Evolutionary conservation across 1,140 invertebrate species (phyloP).

Genomic region (Dreissena polymorpha): DNA sequence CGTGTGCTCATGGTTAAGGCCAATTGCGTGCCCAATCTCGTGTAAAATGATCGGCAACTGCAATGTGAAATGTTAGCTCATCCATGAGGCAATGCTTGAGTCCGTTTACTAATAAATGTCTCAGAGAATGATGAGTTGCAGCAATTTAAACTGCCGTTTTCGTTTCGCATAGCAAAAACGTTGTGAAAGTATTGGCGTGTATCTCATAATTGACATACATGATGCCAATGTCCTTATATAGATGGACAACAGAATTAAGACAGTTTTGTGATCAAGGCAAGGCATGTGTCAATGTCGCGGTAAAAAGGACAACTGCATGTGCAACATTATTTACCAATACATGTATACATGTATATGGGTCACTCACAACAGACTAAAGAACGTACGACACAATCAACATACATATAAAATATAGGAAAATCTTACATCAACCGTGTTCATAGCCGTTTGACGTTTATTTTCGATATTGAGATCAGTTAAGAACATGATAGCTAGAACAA

Average conservation of each 20-base stretch:
- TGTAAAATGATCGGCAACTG: conserved; percentile 70
- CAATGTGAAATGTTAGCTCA: conserved; percentile 4
- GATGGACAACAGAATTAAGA: no score
- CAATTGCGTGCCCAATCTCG: conserved; percentile 80
- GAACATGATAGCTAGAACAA: neutral
- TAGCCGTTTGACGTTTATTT: no score
- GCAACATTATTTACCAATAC: no score
- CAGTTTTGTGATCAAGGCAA: no score
- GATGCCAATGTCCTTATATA: neutral
- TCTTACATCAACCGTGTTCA: no score
- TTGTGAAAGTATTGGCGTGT: neutral
- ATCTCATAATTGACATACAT: no score
- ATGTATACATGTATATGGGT: no score
- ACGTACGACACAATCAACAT: no score
- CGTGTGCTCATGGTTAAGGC: conserved; percentile 84
- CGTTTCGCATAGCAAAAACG: neutral
- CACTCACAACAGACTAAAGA: no score
- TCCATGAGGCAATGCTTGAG: neutral
- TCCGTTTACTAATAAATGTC: neutral
- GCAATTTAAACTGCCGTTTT: neutral
- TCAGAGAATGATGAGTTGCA: neutral
- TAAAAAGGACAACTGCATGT: no score
- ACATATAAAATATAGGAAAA: no score
- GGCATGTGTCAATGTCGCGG: no score
- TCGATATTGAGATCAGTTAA: neutral